Percentiles rank a stretch among this genome's conserved stretches.
Conservation (phyloP, 35 echinoderm and acorn worm genomes). For the Diadema setosum region DNA sequence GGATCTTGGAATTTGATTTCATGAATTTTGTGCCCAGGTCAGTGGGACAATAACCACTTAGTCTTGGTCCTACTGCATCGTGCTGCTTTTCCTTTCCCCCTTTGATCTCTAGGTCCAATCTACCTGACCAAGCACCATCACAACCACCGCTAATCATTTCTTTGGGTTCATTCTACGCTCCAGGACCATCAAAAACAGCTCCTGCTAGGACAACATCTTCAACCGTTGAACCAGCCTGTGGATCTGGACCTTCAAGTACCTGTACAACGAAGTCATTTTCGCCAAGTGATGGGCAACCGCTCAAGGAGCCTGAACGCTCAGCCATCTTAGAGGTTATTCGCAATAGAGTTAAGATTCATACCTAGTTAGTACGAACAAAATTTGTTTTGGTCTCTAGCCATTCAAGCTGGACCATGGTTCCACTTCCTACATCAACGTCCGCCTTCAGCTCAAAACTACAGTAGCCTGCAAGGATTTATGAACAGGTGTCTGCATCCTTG, state of each 20-base stretch:
- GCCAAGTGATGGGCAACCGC: background rate
- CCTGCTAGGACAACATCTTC: too few relatives aligned
- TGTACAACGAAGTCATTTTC: too few relatives aligned
- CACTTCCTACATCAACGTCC: background rate
- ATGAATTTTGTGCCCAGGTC: background rate
- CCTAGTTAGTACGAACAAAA: constrained; percentile 29
- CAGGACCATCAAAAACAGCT: too few relatives aligned
- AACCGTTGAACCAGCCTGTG: too few relatives aligned
- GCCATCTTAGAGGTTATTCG: constrained; percentile 15
- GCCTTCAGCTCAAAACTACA: background rate
- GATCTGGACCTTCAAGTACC: too few relatives aligned
- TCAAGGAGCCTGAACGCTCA: constrained; percentile 42
- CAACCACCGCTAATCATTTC: too few relatives aligned
- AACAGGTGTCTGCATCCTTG: background rate
- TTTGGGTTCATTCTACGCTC: too few relatives aligned
- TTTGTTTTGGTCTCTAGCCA: background rate
- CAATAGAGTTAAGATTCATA: constrained; percentile 22
- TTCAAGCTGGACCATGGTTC: background rate
- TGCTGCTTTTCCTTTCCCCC: background rate
- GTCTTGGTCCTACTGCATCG: background rate
- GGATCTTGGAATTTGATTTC: background rate
- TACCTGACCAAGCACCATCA: too few relatives aligned
- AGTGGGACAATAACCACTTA: background rate
- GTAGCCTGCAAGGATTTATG: background rate
- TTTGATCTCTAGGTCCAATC: too few relatives aligned